Conservation (phyloP, 23 tunicate genomes). For the Ascidia mentula region DNA sequence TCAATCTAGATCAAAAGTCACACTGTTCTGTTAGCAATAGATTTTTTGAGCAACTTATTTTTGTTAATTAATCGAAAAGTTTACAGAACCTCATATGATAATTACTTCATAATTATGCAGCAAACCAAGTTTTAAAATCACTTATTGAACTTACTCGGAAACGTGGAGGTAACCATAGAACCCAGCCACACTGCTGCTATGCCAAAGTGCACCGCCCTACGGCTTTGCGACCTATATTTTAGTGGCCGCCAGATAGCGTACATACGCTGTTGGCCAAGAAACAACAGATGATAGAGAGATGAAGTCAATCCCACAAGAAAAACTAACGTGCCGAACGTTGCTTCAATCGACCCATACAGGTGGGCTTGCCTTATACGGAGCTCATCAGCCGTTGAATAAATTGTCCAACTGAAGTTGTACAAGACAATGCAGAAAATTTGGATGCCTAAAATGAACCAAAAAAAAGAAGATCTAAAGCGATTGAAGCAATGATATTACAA, state of each 20-base stretch:
- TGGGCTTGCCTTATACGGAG: neutral
- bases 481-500: too few species aligned
- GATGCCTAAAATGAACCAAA: neutral
- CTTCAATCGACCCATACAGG: neutral
- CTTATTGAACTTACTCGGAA: slow-evolving; percentile 25
- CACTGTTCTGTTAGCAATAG: too few species aligned
- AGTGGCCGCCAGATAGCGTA: slow-evolving; percentile 32
- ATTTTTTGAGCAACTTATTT: too few species aligned
- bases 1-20: too few species aligned
- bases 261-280: slow-evolving; percentile 19
- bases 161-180: slow-evolving; percentile 18
- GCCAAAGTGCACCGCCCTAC: neutral
- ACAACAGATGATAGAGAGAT: slow-evolving; percentile 41
- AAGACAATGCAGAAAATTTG: neutral
- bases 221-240: neutral
- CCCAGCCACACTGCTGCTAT: slow-evolving; percentile 21
- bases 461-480: too few species aligned
- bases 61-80: too few species aligned
- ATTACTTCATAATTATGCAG: neutral
- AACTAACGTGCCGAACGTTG: slow-evolving; percentile 20
- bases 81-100: too few species aligned
- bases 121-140: neutral
- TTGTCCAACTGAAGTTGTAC: neutral
- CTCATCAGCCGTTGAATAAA: neutral
- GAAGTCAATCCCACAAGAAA: slow-evolving; percentile 31